Evolutionary conservation across 2,888 invertebrate genomes (phyloP), one percentile per base, ranked within the genome.

Genomic region (Trisateles emortualis): DNA sequence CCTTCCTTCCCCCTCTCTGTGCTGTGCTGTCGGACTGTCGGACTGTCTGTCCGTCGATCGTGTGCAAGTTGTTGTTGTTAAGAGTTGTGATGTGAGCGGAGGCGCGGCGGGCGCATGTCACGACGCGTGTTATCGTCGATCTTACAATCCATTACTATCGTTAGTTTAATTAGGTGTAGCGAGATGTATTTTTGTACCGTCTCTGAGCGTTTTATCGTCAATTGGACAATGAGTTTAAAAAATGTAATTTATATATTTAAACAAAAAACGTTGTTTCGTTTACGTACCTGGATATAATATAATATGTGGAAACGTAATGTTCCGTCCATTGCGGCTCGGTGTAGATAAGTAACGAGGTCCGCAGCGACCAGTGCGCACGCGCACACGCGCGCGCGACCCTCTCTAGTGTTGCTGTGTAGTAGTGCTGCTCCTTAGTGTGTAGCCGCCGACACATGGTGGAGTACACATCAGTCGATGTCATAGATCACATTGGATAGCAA

Each of bases 171-270:
- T 88, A 88, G 84, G 53, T 69, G 84, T 90, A 89, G 87, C 63
- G 81, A 88, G 80, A 88, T 86, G 84, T 92, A 91, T 91, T 91
- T 91, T 91, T 91, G 85, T 91, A 91, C 77, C 74, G 77, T 82
- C 78, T 79, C 77, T 71, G 74, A 78, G 72, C 77, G 76, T 78
- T 72, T 58, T 69, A 70, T 72, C 70, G 89, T 88, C 90, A 88
- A 89, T 88, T 88, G 80, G 73, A 74, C 75, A 72, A 61, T 73
- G 59, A 66, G 71, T 70, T 70, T 60, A 53, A 44, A 51, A 67
- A 68, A 57, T 65, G 24, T 72, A 56, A 62, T 63, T 50, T 53
- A 62, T 54, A 52, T 57, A 51, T 47, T 33, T 35, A 39, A 58
- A 53, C 44, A 46, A 8, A 62, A 60, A 65, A 70, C 64, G 68